Evolutionary conservation across 2,888 invertebrate genomes (phyloP).

Genomic region (Eretmocerus hayati): DNA sequence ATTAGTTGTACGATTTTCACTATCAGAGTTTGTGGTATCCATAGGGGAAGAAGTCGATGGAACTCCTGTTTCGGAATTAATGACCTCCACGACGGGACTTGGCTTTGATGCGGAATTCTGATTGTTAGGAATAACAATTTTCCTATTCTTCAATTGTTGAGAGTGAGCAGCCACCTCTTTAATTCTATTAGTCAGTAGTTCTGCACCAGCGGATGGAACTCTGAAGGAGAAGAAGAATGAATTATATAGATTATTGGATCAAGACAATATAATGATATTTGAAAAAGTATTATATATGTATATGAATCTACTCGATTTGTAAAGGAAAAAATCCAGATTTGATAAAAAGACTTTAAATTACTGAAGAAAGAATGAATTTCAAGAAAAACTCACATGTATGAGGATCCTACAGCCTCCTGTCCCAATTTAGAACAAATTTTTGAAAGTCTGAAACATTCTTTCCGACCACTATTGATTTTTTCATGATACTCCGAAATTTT

Average conservation of each 20-base stretch:
- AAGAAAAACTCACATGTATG: constrained; percentile 43
- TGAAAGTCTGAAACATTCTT: constrained; percentile 38
- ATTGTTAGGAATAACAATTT: too few species aligned
- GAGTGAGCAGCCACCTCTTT: constrained; percentile 40
- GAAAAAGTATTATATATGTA: neutral
- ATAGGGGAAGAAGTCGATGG: neutral
- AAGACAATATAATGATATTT: too few species aligned
- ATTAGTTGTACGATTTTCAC: neutral
- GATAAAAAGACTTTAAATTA: constrained; percentile 1
- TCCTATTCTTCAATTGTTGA: constrained; percentile 34
- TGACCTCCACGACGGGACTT: too few species aligned
- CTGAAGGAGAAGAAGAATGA: constrained; percentile 27
- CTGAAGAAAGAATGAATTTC: too few species aligned
- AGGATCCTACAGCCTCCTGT: constrained; percentile 32
- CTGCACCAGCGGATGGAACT: constrained; percentile 38
- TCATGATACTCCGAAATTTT: constrained; percentile 33
- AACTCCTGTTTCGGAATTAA: too few species aligned
- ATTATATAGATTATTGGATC: too few species aligned
- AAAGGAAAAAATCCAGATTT: neutral
- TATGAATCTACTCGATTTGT: neutral
- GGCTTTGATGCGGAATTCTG: too few species aligned
- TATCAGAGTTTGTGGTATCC: neutral
- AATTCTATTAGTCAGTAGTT: constrained; percentile 35
- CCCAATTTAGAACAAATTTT: constrained; percentile 40
- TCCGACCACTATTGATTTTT: constrained; percentile 36